Percentiles rank a stretch among this genome's conserved stretches.
These are phyloP conservation scores for Orius insidiosus DNA, from an alignment of 1,140 invertebrate species.

Conservation along the genomic window DNA sequence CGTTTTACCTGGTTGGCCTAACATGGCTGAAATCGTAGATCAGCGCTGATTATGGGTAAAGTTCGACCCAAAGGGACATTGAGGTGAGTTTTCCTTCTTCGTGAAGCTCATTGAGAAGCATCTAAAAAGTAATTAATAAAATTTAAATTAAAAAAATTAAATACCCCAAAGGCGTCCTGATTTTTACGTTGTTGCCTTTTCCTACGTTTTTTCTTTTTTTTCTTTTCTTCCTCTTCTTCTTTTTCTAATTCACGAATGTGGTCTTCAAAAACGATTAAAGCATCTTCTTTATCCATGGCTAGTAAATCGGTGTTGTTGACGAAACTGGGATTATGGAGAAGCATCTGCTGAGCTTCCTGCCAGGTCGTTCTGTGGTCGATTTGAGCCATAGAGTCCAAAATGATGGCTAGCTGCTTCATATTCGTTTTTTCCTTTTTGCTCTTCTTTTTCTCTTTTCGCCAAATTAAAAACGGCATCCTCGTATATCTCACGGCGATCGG, in stretches of 20 bases:
- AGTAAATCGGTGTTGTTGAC: slow-evolving; percentile 87
- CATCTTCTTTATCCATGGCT: slow-evolving; percentile 94
- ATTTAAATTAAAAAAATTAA: slow-evolving; percentile 17
- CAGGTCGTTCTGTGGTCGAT: slow-evolving; percentile 89
- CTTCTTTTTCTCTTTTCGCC: slow-evolving; percentile 90
- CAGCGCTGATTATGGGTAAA: slow-evolving; percentile 91
- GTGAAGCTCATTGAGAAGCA: slow-evolving; percentile 79
- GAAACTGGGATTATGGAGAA: slow-evolving; percentile 83
- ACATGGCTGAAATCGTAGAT: slow-evolving; percentile 88
- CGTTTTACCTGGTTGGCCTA: slow-evolving; percentile 51
- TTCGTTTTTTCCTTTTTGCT: slow-evolving; percentile 83
- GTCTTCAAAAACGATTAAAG: slow-evolving; percentile 87
- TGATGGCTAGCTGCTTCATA: slow-evolving; percentile 81
- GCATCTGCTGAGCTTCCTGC: slow-evolving; percentile 90
- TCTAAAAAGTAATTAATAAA: too few relatives aligned
- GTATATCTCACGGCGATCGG: slow-evolving; percentile 88
- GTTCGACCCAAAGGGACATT: slow-evolving; percentile 98
- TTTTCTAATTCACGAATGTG: slow-evolving; percentile 87
- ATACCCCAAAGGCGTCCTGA: slow-evolving; percentile 72
- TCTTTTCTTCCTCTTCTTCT: slow-evolving; percentile 79
- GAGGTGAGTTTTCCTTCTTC: slow-evolving; percentile 94
- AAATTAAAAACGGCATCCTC: slow-evolving; percentile 90
- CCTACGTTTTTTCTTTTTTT: slow-evolving; percentile 65
- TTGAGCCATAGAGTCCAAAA: slow-evolving; percentile 85
- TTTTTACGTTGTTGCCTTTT: slow-evolving; percentile 88